Evolutionary conservation across 2,797 vertebrate genomes (phyloP), one percentile per base, ranked within the genome.

Genomic region (Tenualosa ilisha): DNA sequence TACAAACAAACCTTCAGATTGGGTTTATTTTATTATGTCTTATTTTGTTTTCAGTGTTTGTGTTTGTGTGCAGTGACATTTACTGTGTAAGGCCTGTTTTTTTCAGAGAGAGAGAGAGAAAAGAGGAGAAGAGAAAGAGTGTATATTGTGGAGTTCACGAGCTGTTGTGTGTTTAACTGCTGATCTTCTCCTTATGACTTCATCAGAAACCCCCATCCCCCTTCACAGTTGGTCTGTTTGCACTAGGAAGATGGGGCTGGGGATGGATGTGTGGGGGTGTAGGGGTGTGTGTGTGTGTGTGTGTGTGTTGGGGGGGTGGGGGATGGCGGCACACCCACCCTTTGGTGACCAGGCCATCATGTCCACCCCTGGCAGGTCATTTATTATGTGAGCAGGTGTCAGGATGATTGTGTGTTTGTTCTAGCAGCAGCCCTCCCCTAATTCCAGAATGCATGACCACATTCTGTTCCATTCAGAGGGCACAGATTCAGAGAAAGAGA

Each of bases 361-460:
- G 68, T 75, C 68, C 68, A 75, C 82, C 22, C 75, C 53, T 81
- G 63, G 51, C 88, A 84, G 82, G 81, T 86, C 79, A 86, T 88
- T 86, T 88, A 81, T 82, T 85, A 86, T 83, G 37, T 82, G 84
- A 85, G 85, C 79, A 87, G 84, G 84, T 85, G 84, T 90, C 84
- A 59, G 65, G 53, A 65, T 83, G 75, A 51, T 79, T 83, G 51
- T 72, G 31, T 31, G 81, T 82, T 86, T 84, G 56, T 84, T 88
- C 81, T 85, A 81, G 81, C 81, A 85, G 79, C 63, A 49, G 31
- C 68, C 37, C 49, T 56, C 49, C 50, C 49, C 79, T 87, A 85
- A 86, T 81, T 89, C 24, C 81, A 81, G 56, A 88, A 88, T 85
- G 72, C 84, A 61, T 59, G 65, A 56, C 46, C 56, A 24, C 50